Evolutionary conservation across 2,888 invertebrate genomes (phyloP).

Genomic region (Mamestra brassicae): DNA sequence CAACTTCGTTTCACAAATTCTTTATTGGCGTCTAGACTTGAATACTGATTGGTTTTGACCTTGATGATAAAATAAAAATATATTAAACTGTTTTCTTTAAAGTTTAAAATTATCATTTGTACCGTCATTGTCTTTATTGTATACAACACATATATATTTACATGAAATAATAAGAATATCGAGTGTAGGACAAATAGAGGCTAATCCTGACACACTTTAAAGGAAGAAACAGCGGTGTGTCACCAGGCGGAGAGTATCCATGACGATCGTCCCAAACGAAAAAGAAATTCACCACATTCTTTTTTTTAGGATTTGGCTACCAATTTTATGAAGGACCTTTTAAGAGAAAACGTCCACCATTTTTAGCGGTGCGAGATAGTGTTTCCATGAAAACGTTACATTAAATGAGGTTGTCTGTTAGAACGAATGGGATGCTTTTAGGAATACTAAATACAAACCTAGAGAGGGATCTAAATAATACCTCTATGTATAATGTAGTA

Average conservation of each 20-base stretch:
- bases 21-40: constrained; percentile 31
- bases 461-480: constrained; percentile 17
- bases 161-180: too few relatives aligned
- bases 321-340: background rate
- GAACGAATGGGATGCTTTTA: constrained; percentile 8
- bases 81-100: background rate
- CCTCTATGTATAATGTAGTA: constrained; percentile 12
- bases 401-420: background rate
- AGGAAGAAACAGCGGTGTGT: too few relatives aligned
- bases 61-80: constrained; percentile 15
- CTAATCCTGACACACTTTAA: too few relatives aligned
- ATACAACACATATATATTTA: background rate
- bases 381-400: background rate
- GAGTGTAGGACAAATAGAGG: too few relatives aligned
- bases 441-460: constrained; percentile 12
- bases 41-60: constrained; percentile 30
- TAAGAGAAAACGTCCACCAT: background rate
- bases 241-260: too few relatives aligned
- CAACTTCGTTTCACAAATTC: constrained; percentile 32
- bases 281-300: too few relatives aligned
- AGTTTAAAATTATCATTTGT: background rate
- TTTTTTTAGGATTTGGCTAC: too few relatives aligned
- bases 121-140: background rate
- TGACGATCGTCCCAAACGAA: too few relatives aligned
- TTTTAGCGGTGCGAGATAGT: background rate